These are phyloP conservation scores for Bruchidius siliquastri DNA, from an alignment of 2,888 invertebrate genomes.

Conservation along the genomic window DNA sequence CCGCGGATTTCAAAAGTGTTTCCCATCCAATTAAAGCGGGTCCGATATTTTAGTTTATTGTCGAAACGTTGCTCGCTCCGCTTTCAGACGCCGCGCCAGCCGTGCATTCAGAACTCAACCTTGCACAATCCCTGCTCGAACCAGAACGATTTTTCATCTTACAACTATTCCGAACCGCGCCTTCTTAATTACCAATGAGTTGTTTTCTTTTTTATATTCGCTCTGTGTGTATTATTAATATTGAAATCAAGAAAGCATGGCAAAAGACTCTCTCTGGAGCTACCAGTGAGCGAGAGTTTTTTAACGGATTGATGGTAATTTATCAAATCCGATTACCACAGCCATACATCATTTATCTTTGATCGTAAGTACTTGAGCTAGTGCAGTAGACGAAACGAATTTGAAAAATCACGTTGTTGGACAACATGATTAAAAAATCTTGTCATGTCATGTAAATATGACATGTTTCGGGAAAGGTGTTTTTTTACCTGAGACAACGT, in stretches of 20 bases:
- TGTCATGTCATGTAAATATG: too few species aligned
- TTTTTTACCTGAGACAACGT: neutral
- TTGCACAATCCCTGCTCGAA: neutral
- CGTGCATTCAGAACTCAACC: neutral
- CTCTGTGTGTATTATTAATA: neutral
- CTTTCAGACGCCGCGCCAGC: neutral
- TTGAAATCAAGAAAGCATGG: neutral
- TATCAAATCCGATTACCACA: neutral
- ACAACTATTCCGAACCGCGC: neutral
- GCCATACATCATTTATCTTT: neutral
- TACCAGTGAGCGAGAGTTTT: neutral
- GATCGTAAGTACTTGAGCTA: too few species aligned
- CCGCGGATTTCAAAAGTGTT: neutral
- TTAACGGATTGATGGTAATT: neutral
- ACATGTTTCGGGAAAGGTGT: too few species aligned
- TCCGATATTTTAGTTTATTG: neutral
- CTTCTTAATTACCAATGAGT: neutral
- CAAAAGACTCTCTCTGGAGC: neutral
- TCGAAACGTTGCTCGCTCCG: neutral
- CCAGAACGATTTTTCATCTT: neutral
- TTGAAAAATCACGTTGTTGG: too few species aligned
- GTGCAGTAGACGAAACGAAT: too few species aligned
- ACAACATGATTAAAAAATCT: too few species aligned
- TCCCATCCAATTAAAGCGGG: neutral
- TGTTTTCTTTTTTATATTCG: neutral